phyloP scores from a whole-genome alignment of 2,888 invertebrate species.

The Pammene fasciana region DNA sequence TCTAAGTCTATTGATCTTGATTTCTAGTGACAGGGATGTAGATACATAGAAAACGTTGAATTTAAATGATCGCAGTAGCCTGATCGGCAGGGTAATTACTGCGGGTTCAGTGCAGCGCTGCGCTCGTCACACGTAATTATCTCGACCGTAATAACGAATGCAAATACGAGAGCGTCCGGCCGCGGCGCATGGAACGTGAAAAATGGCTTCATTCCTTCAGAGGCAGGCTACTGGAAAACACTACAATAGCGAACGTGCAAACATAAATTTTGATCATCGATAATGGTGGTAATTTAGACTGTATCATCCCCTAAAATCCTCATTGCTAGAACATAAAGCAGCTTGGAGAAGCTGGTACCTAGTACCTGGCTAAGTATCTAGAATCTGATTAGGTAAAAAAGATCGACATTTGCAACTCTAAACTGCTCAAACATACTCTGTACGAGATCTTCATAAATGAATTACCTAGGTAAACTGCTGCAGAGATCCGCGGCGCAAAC shows the following conservation, averaged over 20 bases:
- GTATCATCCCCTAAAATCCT: no score
- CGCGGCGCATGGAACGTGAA: constrained; percentile 59
- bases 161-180: constrained; percentile 66
- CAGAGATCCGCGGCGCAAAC: not conserved
- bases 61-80: not conserved
- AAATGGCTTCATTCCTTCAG: constrained; percentile 70
- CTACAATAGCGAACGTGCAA: not conserved
- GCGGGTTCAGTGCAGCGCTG: constrained; percentile 57
- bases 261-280: no score
- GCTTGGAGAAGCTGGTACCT: no score
- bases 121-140: constrained; percentile 77
- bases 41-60: not conserved
- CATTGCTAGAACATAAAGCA: no score
- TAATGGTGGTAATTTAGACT: no score
- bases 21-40: no score
- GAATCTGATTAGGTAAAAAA: no score
- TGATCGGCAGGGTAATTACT: constrained; percentile 58
- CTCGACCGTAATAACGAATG: constrained; percentile 75
- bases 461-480: not conserved
- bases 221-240: constrained; percentile 10
- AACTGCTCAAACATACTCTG: not conserved
- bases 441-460: no score
- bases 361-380: no score
- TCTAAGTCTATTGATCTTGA: no score
- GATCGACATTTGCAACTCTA: no score